Base-by-base conservation (phyloP, 2,797 vertebrate species). In the Alca torda region DNA sequence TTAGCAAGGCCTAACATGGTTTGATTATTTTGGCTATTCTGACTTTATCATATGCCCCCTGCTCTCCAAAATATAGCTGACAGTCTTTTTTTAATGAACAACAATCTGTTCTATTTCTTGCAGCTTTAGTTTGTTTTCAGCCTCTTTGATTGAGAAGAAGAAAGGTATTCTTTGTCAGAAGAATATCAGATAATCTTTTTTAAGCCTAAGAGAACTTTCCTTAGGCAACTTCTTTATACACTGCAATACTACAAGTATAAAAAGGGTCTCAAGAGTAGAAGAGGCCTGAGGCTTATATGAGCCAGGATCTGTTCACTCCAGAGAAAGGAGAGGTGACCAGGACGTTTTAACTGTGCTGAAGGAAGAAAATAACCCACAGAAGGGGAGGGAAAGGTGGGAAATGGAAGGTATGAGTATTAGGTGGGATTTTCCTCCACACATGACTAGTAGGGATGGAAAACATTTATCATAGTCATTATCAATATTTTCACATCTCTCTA, bases 141-240 rank as follows among this genome's bases (percentile, higher is more conserved):
- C 19, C 60, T 85, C 68, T 93, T 91, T 91, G 73, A 74, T 35
- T 56, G 51, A 86, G 46, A 56, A 16, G n/a, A 86, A 84, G 57
- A 94, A 90, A 72, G 28, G 57, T 73, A 93, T 48, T 86, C 70
- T 86, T 92, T 92, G n/a, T 81, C 70, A 83, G 64, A 64, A 60
- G 56, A 87, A 30, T 77, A 94, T 78, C 79, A 89, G 79, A 91
- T 64, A 85, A 92, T 70, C 35, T 67, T 89, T 93, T 85, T 86
- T 60, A 90, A 96, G 57, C n/a, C 60, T 64, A 57, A 53, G 41
- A 85, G 53, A 89, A 89, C 21, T 89, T 85, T 89, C 53, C 48
- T 78, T 64, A 74, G 60, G 48, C 73, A 86, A 64, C 20, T 84
- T 90, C 54, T 75, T 91, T 81, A 87, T 79, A 89, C 87, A 88